Percentiles rank a stretch among this genome's conserved stretches.
These are phyloP conservation scores for Bucco capensis DNA, from an alignment of 2,113 vertebrate genomes.

Conservation along the genomic window DNA sequence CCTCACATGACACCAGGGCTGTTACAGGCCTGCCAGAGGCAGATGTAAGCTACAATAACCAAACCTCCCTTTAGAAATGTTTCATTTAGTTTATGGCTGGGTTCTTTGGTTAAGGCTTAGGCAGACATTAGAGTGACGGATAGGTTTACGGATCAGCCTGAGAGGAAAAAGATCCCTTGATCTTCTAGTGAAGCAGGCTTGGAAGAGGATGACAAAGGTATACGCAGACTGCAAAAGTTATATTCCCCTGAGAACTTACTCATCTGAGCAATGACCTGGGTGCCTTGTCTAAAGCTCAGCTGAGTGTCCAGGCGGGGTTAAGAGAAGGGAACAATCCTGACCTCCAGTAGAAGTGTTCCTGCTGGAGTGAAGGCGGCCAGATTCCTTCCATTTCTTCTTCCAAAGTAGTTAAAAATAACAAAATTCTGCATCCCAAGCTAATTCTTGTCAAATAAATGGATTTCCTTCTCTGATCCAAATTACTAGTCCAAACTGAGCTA, in stretches of 20 bases:
- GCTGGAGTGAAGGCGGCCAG: not conserved
- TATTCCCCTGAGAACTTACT: not conserved
- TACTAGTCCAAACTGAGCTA: not conserved
- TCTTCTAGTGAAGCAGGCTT: not conserved
- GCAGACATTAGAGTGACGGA: not conserved
- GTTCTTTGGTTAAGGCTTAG: not conserved
- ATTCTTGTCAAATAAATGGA: not conserved
- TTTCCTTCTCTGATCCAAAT: not conserved
- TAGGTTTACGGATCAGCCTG: not conserved
- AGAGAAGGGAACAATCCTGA: not conserved
- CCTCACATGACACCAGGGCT: not conserved
- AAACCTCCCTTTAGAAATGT: not conserved
- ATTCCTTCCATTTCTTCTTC: not conserved
- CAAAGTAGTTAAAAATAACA: not conserved
- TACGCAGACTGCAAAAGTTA: not conserved
- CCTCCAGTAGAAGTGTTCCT: not conserved
- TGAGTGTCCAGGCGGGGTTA: not conserved
- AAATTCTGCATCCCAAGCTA: not conserved
- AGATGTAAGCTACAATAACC: not conserved
- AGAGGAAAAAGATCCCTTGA: not conserved
- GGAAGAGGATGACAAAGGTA: not conserved
- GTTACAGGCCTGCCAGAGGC: not conserved
- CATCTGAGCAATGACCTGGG: not conserved
- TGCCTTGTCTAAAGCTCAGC: not conserved
- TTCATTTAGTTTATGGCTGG: not conserved